These are phyloP conservation scores for Dinomys branickii DNA, from an alignment of 2,113 vertebrate species.

Conservation along the genomic window DNA sequence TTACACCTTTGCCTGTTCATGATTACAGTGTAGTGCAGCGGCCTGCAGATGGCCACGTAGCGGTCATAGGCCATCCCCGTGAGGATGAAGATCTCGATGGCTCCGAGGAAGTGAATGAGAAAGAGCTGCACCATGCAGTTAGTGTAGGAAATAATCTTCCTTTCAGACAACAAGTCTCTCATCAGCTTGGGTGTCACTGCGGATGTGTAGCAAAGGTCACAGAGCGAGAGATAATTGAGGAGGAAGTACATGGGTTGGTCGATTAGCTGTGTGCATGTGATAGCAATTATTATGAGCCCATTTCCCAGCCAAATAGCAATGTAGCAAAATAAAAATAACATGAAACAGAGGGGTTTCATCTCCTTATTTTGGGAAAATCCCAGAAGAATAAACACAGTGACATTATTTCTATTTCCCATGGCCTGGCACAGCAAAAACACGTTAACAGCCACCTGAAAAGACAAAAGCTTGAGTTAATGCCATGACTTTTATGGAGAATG, in stretches of 20 bases:
- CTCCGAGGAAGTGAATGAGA: constrained; percentile 48
- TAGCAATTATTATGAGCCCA: constrained; percentile 44
- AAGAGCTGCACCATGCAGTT: constrained; percentile 53
- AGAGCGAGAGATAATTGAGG: background rate
- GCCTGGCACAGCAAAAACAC: background rate
- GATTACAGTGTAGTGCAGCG: constrained; percentile 49
- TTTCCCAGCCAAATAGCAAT: constrained; percentile 44
- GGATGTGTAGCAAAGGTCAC: constrained; percentile 31
- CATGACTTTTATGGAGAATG: background rate
- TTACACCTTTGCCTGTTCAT: constrained; percentile 48
- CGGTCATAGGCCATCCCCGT: constrained; percentile 52
- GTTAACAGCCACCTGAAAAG: background rate
- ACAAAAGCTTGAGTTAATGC: background rate
- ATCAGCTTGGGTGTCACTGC: background rate
- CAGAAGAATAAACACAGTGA: background rate
- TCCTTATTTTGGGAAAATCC: background rate
- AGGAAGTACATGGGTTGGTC: constrained; percentile 50
- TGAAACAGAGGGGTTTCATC: background rate
- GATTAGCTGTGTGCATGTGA: background rate
- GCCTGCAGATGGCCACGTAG: background rate
- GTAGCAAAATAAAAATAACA: background rate
- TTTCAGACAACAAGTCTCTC: background rate
- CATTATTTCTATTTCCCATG: background rate
- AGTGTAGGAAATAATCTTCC: constrained; percentile 29
- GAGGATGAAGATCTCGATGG: constrained; percentile 42